A percentile compares a stretch with the other conserved stretches of the same genome.
These are phyloP conservation scores for Troides oblongomaculatus DNA, from an alignment of 2,888 invertebrate genomes.

Conservation along the genomic window DNA sequence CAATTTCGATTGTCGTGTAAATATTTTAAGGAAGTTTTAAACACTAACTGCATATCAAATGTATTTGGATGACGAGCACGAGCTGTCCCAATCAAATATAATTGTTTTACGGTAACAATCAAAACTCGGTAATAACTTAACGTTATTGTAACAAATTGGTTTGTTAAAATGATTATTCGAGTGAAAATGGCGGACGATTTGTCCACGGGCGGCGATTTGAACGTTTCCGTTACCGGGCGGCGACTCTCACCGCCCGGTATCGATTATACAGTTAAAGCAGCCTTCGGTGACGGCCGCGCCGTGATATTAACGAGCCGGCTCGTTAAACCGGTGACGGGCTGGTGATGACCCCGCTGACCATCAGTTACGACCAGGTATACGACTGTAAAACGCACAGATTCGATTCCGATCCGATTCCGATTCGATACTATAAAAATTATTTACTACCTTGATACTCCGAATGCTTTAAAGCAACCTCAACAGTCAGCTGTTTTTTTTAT, in stretches of 20 bases:
- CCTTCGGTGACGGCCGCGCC: slow-evolving; percentile 9
- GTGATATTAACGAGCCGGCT: slow-evolving; percentile 16
- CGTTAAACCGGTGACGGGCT: slow-evolving; percentile 17
- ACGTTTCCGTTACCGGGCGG: slow-evolving; percentile 4
- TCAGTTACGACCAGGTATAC: not conserved
- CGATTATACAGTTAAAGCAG: slow-evolving; percentile 24
- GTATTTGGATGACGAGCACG: not conserved
- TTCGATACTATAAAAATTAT: too few relatives aligned
- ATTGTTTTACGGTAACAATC: not conserved
- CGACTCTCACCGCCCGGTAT: slow-evolving; percentile 30
- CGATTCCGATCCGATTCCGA: too few relatives aligned
- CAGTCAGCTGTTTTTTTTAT: too few relatives aligned
- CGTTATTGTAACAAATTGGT: not conserved
- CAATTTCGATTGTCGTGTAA: too few relatives aligned
- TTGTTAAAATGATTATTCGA: slow-evolving; percentile 8
- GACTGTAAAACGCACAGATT: too few relatives aligned
- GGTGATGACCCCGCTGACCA: slow-evolving; percentile 3
- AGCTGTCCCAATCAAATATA: not conserved
- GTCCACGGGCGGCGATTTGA: slow-evolving; percentile 1
- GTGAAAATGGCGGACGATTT: slow-evolving; percentile 6
- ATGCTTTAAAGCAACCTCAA: too few relatives aligned
- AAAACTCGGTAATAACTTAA: not conserved
- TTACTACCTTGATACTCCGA: too few relatives aligned
- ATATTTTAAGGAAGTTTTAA: too few relatives aligned
- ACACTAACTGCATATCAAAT: too few relatives aligned